A percentile compares a stretch with the other conserved stretches of the same genome.
Evolutionary conservation across 2,113 vertebrate species (phyloP).

Genomic region (Prietella phreatophila): DNA sequence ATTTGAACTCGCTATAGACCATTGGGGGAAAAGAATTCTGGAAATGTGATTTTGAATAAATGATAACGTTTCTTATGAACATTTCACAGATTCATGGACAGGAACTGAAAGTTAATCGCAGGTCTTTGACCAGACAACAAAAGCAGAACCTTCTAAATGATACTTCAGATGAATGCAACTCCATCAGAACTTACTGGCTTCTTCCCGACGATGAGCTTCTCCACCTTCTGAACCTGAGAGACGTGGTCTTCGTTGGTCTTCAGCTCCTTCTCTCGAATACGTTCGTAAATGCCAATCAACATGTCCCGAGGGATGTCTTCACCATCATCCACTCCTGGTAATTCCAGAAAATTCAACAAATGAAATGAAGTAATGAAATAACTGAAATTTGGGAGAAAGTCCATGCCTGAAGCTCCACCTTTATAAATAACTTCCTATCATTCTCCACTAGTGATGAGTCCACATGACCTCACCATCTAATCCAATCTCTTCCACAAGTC

Average conservation of each 20-base stretch:
- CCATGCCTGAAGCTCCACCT: not conserved
- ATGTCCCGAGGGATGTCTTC: constrained; percentile 95
- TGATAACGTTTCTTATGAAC: not conserved
- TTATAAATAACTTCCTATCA: not conserved
- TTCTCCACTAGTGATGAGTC: not conserved
- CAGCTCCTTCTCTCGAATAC: constrained; percentile 95
- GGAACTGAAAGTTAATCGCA: not conserved
- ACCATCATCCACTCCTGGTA: constrained; percentile 90
- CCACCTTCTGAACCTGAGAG: constrained; percentile 97
- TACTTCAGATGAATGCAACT: not conserved
- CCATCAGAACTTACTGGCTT: constrained; percentile 82
- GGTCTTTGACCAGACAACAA: not conserved
- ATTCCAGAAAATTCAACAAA: not conserved
- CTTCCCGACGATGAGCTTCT: constrained; percentile 97
- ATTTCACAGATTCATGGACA: not conserved
- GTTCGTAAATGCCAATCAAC: constrained; percentile 93
- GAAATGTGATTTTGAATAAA: not conserved
- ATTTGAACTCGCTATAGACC: not conserved
- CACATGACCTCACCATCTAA: not conserved
- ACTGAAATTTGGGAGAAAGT: not conserved
- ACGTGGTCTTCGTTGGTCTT: constrained; percentile 98
- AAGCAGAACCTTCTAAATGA: not conserved
- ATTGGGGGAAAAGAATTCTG: not conserved
- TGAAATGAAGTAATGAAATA: not conserved
- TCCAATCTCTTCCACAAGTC: not conserved